Evolutionary conservation across 2,888 invertebrate species (phyloP), one percentile per base, ranked within the genome.

Genomic region (Drosophila kambysellisi): DNA sequence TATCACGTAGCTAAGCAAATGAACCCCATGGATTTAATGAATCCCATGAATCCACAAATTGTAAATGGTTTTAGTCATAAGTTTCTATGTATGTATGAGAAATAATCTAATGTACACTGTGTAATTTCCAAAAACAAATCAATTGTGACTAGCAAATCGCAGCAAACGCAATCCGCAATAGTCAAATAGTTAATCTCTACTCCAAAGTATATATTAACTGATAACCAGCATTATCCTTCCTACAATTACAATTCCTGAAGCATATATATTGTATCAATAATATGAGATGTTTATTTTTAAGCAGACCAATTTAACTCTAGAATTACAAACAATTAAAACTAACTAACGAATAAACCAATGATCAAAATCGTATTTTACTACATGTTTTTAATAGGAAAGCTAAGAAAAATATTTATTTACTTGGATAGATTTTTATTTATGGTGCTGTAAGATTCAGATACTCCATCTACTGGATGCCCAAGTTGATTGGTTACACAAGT

Each of bases 281-380:
- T 72, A 80, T 76, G 80, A 72, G 50, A 78, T 80, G 80, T 80
- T 76, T 76, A 79, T 35, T 51, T 48, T 73, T 89, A 89, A 88
- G 90, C 89, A 89, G 88, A 88, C 88, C 90, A 88, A 88, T 88
- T 89, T 88, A 88, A 88, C 66, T 84, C 64, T 81, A 87, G 87
- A 74, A 76, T 77, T 81, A 73, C 66, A 78, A 74, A 65, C 70
- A 66, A 77, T 43, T 66, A 62, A 56, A 76, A 83, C 81, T 69
- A 78, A 71, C 74, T 72, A 77, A 72, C 70, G 76, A 88, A 84
- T 83, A 88, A 79, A 88, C 63, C 60, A 82, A 85, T 76, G 81
- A 83, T 77, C 74, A 74, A 69, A 79, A 46, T 29, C 46, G 2
- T 4, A 29, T 17, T 50, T 29, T 17, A 1, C 15, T 15, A 15